Evolutionary conservation across 2,888 invertebrate genomes (phyloP).

Genomic region (Tetramorium bicarinatum): DNA sequence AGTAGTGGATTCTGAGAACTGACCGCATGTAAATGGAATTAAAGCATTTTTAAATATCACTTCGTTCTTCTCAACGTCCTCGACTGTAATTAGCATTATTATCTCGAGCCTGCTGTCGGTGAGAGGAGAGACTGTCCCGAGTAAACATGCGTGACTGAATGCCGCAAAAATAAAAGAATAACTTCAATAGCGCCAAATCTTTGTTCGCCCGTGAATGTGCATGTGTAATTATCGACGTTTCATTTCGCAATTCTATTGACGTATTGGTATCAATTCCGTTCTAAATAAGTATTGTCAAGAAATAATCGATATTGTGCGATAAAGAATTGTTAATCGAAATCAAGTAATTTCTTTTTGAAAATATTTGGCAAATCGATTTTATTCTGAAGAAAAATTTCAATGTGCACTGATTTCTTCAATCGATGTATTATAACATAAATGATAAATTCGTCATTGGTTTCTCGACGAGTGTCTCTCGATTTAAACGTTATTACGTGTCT

Average conservation of each 20-base stretch:
- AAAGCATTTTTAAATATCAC: constrained; percentile 78
- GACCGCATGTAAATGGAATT: constrained; percentile 80
- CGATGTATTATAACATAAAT: neutral
- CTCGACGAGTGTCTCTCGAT: neutral
- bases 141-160: constrained; percentile 73
- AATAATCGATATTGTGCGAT: neutral
- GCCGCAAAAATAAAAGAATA: constrained; percentile 65
- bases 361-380: neutral
- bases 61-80: constrained; percentile 69
- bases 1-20: constrained; percentile 78
- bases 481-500: neutral
- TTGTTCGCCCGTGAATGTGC: neutral
- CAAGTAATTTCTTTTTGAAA: neutral
- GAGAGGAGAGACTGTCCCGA: constrained; percentile 63
- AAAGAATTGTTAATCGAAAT: neutral
- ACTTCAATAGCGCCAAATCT: constrained; percentile 67
- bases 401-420: neutral
- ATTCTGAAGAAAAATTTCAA: neutral
- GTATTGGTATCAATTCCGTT: neutral
- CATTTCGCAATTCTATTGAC: neutral
- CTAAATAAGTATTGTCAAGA: neutral
- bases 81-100: constrained; percentile 80
- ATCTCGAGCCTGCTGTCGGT: constrained; percentile 74
- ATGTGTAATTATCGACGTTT: constrained; percentile 4
- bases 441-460: neutral